A percentile compares a stretch with the other conserved stretches of the same genome.
Conservation (phyloP, 2,888 invertebrate genomes). For the Dicycla oo region DNA sequence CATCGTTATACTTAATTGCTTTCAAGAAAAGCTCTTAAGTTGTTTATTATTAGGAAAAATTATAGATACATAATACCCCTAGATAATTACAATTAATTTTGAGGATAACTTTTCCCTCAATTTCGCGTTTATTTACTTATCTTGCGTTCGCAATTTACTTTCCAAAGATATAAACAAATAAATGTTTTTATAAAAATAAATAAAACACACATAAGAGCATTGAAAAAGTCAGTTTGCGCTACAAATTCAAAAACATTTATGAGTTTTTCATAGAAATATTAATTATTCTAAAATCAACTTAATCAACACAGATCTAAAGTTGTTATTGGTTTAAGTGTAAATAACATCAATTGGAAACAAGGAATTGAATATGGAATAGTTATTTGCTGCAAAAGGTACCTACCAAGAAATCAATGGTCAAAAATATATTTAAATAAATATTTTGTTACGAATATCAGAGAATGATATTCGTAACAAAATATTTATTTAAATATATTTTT, state of each 20-base stretch:
- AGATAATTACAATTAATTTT: constrained; percentile 46
- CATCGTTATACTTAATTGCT: constrained; percentile 41
- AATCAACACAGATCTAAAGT: neutral
- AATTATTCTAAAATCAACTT: neutral
- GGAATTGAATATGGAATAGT: neutral
- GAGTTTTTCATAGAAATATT: neutral
- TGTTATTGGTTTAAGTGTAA: neutral
- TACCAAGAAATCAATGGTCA: too few relatives aligned
- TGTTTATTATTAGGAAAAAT: constrained; percentile 31
- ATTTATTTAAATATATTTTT: too few relatives aligned
- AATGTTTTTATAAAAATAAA: neutral
- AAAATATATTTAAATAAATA: neutral
- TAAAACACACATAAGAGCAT: neutral
- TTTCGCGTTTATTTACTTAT: constrained; percentile 16
- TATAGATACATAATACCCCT: constrained; percentile 24
- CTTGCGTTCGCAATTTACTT: neutral
- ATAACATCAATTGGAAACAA: neutral
- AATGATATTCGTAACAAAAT: too few relatives aligned
- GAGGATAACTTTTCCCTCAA: constrained; percentile 6
- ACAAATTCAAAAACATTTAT: neutral
- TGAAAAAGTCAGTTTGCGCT: neutral
- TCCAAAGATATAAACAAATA: neutral
- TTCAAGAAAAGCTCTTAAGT: constrained; percentile 26
- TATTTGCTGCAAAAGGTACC: constrained; percentile 5
- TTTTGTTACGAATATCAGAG: too few relatives aligned